Conservation (phyloP, 2,888 invertebrate genomes). For the Protophormia terraenovae region DNA sequence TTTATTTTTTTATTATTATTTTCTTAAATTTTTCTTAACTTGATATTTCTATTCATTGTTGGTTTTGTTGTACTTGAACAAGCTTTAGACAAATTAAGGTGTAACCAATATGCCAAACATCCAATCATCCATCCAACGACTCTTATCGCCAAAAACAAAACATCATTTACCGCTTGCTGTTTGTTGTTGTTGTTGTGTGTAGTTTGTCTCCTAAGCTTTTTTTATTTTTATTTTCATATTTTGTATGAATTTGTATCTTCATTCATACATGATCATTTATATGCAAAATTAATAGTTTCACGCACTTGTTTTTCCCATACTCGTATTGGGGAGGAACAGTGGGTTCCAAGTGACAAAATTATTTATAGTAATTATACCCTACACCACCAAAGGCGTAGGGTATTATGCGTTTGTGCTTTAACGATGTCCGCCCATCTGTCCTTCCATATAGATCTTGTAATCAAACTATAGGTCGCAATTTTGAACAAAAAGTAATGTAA, state of each 20-base stretch:
- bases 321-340: slow-evolving; percentile 15
- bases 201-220: slow-evolving; percentile 44
- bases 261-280: slow-evolving; percentile 55
- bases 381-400: background rate
- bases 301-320: slow-evolving; percentile 48
- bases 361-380: too few relatives aligned
- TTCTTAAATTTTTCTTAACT: background rate
- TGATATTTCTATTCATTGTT: background rate
- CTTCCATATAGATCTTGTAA: too few relatives aligned
- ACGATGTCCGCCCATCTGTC: too few relatives aligned
- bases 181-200: background rate
- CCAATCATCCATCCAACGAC: slow-evolving; percentile 2
- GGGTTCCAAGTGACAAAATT: background rate
- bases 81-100: slow-evolving; percentile 60
- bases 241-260: slow-evolving; percentile 18
- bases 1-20: background rate
- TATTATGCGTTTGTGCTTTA: too few relatives aligned
- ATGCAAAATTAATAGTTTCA: slow-evolving; percentile 65
- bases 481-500: too few relatives aligned
- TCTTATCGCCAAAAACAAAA: slow-evolving; percentile 26
- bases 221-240: background rate
- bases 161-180: slow-evolving; percentile 19
- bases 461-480: too few relatives aligned
- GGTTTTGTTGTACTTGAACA: slow-evolving; percentile 10
- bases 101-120: slow-evolving; percentile 50